Evolutionary conservation across 2,888 invertebrate genomes (phyloP).

Genomic region (Orthosia gracilis): DNA sequence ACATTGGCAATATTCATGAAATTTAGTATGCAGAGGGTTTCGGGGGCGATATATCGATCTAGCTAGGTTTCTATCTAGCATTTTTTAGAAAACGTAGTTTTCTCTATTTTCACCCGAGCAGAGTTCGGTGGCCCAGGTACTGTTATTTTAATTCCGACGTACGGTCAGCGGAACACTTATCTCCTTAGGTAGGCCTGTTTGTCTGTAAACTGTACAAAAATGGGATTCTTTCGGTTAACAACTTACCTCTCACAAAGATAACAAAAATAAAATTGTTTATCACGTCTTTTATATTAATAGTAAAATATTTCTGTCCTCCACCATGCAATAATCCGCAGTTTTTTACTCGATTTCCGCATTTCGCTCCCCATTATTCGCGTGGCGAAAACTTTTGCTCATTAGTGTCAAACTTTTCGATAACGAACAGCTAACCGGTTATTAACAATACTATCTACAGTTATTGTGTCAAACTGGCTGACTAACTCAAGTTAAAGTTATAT

Average conservation of each 20-base stretch:
- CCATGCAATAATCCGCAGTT: constrained; percentile 46
- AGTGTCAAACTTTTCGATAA: constrained; percentile 79
- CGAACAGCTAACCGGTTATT: constrained; percentile 74
- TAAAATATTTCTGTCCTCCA: constrained; percentile 7
- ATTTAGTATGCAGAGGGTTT: too few species aligned
- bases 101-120: too few species aligned
- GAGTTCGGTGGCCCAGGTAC: too few species aligned
- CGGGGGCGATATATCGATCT: too few species aligned
- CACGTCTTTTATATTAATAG: constrained; percentile 16
- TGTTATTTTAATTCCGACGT: too few species aligned
- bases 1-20: too few species aligned
- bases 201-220: too few species aligned
- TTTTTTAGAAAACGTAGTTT: too few species aligned
- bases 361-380: constrained; percentile 71
- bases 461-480: constrained; percentile 59
- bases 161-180: too few species aligned
- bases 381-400: constrained; percentile 77
- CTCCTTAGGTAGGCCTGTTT: too few species aligned
- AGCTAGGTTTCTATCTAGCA: too few species aligned
- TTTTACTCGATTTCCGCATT: constrained; percentile 45
- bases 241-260: background rate
- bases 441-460: constrained; percentile 68
- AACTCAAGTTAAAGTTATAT: constrained; percentile 55
- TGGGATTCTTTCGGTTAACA: too few species aligned
- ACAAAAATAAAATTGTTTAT: background rate